Percentiles rank a stretch among this genome's conserved stretches.
These are phyloP conservation scores for Ficedula albicollis DNA, from an alignment of 2,797 vertebrate species.

Conservation along the genomic window DNA sequence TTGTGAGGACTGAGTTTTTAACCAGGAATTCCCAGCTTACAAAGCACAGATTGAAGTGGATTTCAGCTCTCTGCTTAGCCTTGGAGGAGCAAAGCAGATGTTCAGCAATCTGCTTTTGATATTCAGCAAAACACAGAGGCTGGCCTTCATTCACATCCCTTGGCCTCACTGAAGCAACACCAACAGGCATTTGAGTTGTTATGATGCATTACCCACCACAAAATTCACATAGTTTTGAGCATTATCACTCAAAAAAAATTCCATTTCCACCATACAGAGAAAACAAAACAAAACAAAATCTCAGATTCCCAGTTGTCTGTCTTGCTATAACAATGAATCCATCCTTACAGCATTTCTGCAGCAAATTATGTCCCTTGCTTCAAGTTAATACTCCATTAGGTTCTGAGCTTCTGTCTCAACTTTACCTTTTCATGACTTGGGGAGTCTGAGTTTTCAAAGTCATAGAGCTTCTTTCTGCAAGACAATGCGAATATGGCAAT, in stretches of 20 bases:
- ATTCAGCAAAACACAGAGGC: neutral
- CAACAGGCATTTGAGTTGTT: no score
- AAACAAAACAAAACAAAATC: neutral
- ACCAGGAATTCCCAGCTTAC: neutral
- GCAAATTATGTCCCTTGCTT: fast-evolving
- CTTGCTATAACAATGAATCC: fast-evolving
- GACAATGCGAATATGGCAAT: neutral
- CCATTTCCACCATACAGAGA: neutral
- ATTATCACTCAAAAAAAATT: neutral
- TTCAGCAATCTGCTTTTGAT: neutral
- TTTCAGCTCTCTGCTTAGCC: neutral
- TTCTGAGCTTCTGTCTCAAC: neutral
- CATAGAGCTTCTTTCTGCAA: conserved; percentile 56
- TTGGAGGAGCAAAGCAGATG: neutral
- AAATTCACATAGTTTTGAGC: fast-evolving
- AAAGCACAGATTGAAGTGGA: fast-evolving
- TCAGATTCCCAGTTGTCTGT: neutral
- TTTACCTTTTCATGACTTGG: conserved; percentile 56
- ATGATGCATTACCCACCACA: fast-evolving
- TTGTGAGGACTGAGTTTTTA: neutral
- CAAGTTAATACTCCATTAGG: neutral
- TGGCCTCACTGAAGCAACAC: neutral
- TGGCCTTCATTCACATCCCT: neutral
- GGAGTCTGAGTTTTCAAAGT: conserved; percentile 58
- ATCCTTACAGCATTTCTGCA: neutral